Evolutionary conservation across 2,797 vertebrate genomes (phyloP).

Genomic region (Amphiprion clarkii): DNA sequence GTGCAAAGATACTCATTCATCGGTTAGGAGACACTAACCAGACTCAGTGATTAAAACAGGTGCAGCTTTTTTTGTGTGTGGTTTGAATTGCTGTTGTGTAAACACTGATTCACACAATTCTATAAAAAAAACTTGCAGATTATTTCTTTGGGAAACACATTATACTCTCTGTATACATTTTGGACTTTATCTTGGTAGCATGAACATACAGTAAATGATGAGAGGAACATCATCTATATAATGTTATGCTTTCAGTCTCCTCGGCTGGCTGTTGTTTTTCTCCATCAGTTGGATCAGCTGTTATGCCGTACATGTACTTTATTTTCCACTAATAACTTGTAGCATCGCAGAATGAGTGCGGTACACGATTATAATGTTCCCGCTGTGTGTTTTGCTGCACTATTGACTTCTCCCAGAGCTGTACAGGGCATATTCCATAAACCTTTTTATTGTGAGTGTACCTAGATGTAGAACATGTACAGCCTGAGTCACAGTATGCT

Average conservation of each 20-base stretch:
- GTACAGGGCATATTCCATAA: conserved; percentile 34
- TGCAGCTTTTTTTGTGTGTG: conserved; percentile 5
- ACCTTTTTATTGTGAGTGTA: conserved; percentile 29
- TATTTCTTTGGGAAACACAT: too few species aligned
- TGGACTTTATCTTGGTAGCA: not conserved
- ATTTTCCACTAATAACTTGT: conserved; percentile 38
- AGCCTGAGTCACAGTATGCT: conserved; percentile 33
- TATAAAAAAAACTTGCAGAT: too few species aligned
- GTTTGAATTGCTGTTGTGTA: conserved; percentile 5
- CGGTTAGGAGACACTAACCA: not conserved
- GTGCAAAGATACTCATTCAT: not conserved
- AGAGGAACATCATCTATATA: not conserved
- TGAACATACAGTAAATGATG: not conserved
- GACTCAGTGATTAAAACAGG: not conserved
- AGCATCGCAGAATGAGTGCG: conserved; percentile 19
- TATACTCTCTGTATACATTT: too few species aligned
- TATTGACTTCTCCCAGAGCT: conserved; percentile 54
- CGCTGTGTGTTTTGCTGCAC: conserved; percentile 42
- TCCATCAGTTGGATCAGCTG: conserved; percentile 4
- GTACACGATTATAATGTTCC: conserved; percentile 57
- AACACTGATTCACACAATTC: too few species aligned
- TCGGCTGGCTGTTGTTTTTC: conserved; percentile 30
- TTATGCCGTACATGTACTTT: conserved; percentile 27
- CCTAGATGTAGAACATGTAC: conserved; percentile 12
- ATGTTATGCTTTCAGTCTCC: not conserved